Conservation (phyloP, 2,113 vertebrate species). For the Meriones unguiculatus region DNA sequence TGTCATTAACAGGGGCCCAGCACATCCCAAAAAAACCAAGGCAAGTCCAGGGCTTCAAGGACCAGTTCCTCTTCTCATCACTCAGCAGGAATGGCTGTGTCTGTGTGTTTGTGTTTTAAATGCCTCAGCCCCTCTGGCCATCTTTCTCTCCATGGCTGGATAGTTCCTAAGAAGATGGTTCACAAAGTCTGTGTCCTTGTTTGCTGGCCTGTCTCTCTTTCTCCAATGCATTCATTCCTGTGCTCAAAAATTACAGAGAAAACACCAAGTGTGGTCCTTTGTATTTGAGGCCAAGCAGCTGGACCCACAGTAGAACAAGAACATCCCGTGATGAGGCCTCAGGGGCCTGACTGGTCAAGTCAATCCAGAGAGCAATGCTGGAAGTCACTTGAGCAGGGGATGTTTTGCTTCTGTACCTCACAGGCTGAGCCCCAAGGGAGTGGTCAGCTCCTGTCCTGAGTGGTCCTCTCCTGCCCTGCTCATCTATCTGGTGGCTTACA, state of each 20-base stretch:
- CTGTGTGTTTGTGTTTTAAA: not conserved
- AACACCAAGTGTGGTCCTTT: not conserved
- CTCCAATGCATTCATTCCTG: not conserved
- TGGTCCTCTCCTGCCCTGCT: not conserved
- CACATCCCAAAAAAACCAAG: not conserved
- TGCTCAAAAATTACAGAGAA: not conserved
- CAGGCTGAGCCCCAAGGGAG: not conserved
- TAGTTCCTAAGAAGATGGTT: not conserved
- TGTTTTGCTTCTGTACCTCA: not conserved
- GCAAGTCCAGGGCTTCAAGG: not conserved
- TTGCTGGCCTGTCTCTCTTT: not conserved
- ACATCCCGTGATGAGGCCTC: not conserved
- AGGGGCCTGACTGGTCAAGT: not conserved
- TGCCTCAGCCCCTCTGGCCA: not conserved
- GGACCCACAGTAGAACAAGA: not conserved
- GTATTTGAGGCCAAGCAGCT: not conserved
- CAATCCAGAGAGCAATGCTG: not conserved
- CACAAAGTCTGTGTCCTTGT: not conserved
- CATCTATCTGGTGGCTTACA: fast-evolving
- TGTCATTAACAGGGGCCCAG: not conserved
- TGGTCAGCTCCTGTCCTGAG: not conserved
- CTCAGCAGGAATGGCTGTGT: not conserved
- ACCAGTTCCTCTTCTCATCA: not conserved
- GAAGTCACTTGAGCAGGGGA: not conserved
- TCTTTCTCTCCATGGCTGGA: not conserved